phyloP scores from a whole-genome alignment of 2,888 invertebrate species.

The Caenorhabditis sp. region DNA sequence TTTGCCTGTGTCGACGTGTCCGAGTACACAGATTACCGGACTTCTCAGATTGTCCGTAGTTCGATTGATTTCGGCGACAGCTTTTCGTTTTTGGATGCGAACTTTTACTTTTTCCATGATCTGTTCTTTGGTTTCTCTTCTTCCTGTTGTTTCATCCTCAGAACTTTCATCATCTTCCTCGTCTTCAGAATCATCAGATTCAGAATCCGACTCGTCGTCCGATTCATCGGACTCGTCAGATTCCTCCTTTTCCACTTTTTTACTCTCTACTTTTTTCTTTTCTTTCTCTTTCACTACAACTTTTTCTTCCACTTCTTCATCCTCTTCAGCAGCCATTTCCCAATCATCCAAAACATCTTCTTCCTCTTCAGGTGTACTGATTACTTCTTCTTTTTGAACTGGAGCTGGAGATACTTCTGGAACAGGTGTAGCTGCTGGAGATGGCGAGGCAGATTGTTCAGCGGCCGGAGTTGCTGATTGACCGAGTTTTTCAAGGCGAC shows the following conservation, averaged over 20 bases:
- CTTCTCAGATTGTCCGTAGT: constrained; percentile 82
- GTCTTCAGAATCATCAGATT: constrained; percentile 72
- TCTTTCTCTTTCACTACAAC: constrained; percentile 53
- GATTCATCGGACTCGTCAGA: constrained; percentile 35
- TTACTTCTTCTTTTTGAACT: constrained; percentile 54
- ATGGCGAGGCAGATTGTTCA: background rate
- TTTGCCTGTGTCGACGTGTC: constrained; percentile 99
- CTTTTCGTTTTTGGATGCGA: constrained; percentile 80
- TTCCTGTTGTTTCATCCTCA: constrained; percentile 68
- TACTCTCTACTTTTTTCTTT: background rate
- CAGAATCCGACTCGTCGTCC: constrained; percentile 35
- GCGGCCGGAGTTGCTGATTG: constrained; percentile 4
- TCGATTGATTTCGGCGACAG: constrained; percentile 78
- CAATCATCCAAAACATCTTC: constrained; percentile 66
- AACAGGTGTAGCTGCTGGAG: constrained; percentile 3
- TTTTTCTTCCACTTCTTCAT: constrained; percentile 71
- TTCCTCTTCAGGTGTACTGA: constrained; percentile 46
- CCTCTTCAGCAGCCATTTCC: constrained; percentile 72
- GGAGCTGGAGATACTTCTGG: constrained; percentile 21
- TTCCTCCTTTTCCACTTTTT: constrained; percentile 46
- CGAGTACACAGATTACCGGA: constrained; percentile 96
- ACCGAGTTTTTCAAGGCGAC: constrained; percentile 30
- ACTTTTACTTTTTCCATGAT: constrained; percentile 80
- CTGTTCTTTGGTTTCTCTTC: constrained; percentile 79
- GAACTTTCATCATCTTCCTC: constrained; percentile 74